Percentiles rank a stretch among this genome's conserved stretches.
Conservation (phyloP, 2,113 vertebrate species). For the Cephalopholis sonnerati region DNA sequence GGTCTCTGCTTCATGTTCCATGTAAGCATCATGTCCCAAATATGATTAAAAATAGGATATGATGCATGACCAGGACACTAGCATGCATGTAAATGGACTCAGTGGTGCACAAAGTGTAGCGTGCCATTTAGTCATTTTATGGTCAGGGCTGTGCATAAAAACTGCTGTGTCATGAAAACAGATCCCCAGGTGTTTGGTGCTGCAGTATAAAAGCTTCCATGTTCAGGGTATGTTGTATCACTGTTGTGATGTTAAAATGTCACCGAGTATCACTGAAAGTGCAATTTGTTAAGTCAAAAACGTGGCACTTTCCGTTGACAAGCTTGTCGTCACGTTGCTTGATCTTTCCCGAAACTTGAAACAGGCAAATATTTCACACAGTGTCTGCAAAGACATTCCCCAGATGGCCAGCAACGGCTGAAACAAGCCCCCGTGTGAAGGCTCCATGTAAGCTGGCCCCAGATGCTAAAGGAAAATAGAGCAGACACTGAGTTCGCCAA, state of each 20-base stretch:
- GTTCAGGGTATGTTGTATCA: slow-evolving; percentile 4
- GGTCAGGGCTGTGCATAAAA: slow-evolving; percentile 22
- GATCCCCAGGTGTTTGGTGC: slow-evolving; percentile 7
- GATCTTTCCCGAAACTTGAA: background rate
- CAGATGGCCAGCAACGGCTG: slow-evolving; percentile 13
- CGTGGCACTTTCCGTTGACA: background rate
- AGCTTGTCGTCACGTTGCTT: background rate
- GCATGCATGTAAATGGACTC: slow-evolving; percentile 32
- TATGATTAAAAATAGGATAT: slow-evolving; percentile 26
- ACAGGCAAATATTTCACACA: background rate
- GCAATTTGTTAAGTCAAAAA: background rate
- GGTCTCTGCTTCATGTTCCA: background rate
- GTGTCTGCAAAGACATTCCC: slow-evolving; percentile 18
- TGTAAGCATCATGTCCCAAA: slow-evolving; percentile 3
- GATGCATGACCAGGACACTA: slow-evolving; percentile 19
- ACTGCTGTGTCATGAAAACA: slow-evolving; percentile 30
- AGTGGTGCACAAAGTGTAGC: background rate
- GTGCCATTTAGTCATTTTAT: slow-evolving; percentile 25
- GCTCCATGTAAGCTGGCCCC: slow-evolving; percentile 21
- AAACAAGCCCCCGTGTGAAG: slow-evolving; percentile 28
- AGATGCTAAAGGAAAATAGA: slow-evolving; percentile 51
- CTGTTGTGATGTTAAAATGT: background rate
- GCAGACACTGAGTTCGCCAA: slow-evolving; percentile 32
- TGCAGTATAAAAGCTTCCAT: background rate
- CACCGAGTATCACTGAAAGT: background rate